Evolutionary conservation across 2,888 invertebrate species (phyloP).

Genomic region (Orchestes rusci): DNA sequence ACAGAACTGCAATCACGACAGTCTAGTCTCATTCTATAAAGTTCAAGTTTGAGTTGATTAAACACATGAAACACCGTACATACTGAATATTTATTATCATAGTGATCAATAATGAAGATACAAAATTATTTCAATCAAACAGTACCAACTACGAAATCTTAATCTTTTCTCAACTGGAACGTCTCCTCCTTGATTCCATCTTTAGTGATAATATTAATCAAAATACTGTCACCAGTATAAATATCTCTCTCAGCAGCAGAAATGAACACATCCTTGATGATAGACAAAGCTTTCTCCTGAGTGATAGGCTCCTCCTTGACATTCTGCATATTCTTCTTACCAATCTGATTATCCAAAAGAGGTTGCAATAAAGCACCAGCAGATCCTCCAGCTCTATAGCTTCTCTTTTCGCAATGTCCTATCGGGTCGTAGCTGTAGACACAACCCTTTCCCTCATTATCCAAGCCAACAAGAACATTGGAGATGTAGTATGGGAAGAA

Average conservation of each 20-base stretch:
- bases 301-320: slow-evolving; percentile 57
- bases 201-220: slow-evolving; percentile 80
- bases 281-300: slow-evolving; percentile 71
- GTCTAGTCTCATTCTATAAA: no score
- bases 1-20: no score
- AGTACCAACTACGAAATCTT: no score
- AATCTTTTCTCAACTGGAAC: slow-evolving; percentile 84
- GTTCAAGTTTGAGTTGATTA: no score
- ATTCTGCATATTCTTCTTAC: slow-evolving; percentile 79
- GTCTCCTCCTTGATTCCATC: slow-evolving; percentile 69
- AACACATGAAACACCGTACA: no score
- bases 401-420: slow-evolving; percentile 83
- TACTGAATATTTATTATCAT: no score
- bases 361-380: slow-evolving; percentile 88
- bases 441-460: slow-evolving; percentile 87
- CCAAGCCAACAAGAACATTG: slow-evolving; percentile 89
- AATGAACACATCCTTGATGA: slow-evolving; percentile 93
- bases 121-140: no score
- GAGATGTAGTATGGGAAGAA: slow-evolving; percentile 99
- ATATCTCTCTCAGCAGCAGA: slow-evolving; percentile 98
- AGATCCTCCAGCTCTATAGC: slow-evolving; percentile 84
- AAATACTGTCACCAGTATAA: slow-evolving; percentile 89
- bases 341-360: slow-evolving; percentile 93
- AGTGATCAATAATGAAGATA: no score
- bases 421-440: slow-evolving; percentile 97